Conservation (phyloP, 2,797 vertebrate species). For the Sebastiscus albofasciatus region DNA sequence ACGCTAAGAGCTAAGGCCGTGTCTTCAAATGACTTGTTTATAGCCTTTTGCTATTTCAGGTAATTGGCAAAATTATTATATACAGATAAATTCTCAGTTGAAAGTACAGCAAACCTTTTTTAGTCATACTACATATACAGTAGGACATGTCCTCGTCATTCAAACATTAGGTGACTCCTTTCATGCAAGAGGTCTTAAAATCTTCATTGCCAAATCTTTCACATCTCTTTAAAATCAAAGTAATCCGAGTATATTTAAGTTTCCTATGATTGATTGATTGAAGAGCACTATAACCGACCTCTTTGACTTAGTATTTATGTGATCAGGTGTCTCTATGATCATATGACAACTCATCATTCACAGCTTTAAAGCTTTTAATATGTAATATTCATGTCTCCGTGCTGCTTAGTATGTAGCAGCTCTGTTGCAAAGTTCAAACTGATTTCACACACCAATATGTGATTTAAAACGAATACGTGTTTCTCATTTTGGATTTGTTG, state of each 20-base stretch:
- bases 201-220: neutral
- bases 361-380: neutral
- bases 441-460: neutral
- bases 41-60: neutral
- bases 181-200: too few species aligned
- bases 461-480: neutral
- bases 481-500: constrained; percentile 14
- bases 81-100: neutral
- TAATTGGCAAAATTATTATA: neutral
- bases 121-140: neutral
- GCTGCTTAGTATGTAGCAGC: neutral
- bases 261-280: neutral
- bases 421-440: neutral
- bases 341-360: neutral
- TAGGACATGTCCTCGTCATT: neutral
- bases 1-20: neutral
- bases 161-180: neutral
- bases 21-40: neutral
- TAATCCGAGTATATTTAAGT: neutral
- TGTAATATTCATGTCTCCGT: neutral
- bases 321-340: neutral
- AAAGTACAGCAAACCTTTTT: neutral
- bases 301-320: neutral
- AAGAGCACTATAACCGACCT: neutral
- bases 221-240: neutral